Evolutionary conservation across 2,888 invertebrate genomes (phyloP).

Genomic region (Leucophenga montana): DNA sequence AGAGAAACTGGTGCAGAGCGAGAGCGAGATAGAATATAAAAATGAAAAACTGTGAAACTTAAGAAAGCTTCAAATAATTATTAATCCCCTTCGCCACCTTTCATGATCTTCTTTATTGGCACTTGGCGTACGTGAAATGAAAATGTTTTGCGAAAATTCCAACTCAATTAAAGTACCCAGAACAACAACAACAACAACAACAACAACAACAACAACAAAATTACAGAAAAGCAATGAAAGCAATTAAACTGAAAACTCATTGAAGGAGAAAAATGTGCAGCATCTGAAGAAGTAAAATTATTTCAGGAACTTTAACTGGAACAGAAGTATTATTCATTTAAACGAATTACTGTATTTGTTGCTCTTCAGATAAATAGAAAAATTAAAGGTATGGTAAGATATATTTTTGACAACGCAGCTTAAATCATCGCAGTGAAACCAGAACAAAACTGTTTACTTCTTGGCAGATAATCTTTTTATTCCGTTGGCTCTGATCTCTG

Average conservation of each 20-base stretch:
- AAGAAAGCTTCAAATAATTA: too few relatives aligned
- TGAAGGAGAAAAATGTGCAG: not conserved
- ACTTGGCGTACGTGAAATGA: not conserved
- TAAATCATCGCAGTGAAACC: too few relatives aligned
- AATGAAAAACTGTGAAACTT: not conserved
- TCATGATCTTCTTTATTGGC: not conserved
- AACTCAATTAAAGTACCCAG: not conserved
- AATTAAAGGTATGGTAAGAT: too few relatives aligned
- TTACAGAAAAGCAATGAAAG: not conserved
- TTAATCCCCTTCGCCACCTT: too few relatives aligned
- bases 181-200: not conserved
- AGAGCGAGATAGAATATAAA: not conserved
- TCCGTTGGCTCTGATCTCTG: too few relatives aligned
- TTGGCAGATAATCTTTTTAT: too few relatives aligned
- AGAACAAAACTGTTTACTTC: too few relatives aligned
- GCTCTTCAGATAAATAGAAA: too few relatives aligned
- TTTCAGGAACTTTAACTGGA: conserved; percentile 38
- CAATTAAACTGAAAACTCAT: not conserved
- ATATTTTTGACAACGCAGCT: too few relatives aligned
- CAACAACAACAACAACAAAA: not conserved
- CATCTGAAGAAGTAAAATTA: conserved; percentile 4
- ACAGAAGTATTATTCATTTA: conserved; percentile 32
- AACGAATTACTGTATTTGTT: too few relatives aligned
- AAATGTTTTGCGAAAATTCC: not conserved
- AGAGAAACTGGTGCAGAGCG: not conserved